Conservation (phyloP, 2,113 vertebrate genomes). For the Rousettus leschenaultii region DNA sequence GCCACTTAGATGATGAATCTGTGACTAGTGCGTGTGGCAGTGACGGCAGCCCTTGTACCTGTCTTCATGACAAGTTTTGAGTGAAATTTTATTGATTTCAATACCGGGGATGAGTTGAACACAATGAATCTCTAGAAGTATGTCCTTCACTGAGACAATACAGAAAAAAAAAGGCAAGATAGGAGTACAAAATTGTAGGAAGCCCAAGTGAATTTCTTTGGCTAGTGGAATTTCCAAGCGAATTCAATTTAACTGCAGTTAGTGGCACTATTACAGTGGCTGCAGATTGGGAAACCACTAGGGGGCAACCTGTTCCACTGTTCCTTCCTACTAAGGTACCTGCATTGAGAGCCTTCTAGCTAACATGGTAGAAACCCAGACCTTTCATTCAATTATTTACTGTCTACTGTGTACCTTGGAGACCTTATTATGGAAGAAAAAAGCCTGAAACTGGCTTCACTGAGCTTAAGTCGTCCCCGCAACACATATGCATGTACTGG, state of each 20-base stretch:
- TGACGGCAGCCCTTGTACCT: background rate
- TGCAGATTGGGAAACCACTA: background rate
- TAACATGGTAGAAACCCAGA: background rate
- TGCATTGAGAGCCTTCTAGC: background rate
- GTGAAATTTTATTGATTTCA: background rate
- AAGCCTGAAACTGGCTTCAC: background rate
- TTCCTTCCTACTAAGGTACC: background rate
- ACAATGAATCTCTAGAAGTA: background rate
- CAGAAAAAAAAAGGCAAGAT: background rate
- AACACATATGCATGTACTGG: background rate
- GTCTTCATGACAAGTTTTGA: background rate
- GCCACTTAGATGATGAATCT: background rate
- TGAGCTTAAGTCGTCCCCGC: background rate
- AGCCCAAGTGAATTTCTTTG: background rate
- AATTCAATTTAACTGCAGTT: background rate
- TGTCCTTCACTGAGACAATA: background rate
- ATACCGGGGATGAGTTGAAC: background rate
- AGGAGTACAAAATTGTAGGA: background rate
- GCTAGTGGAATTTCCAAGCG: background rate
- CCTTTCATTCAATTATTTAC: background rate
- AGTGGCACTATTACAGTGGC: background rate
- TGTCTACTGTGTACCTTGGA: background rate
- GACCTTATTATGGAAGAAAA: background rate
- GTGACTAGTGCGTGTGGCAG: background rate
- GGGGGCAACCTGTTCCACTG: background rate